phyloP scores from a whole-genome alignment of 2,888 invertebrate species.

The Tenthredo amoena region DNA sequence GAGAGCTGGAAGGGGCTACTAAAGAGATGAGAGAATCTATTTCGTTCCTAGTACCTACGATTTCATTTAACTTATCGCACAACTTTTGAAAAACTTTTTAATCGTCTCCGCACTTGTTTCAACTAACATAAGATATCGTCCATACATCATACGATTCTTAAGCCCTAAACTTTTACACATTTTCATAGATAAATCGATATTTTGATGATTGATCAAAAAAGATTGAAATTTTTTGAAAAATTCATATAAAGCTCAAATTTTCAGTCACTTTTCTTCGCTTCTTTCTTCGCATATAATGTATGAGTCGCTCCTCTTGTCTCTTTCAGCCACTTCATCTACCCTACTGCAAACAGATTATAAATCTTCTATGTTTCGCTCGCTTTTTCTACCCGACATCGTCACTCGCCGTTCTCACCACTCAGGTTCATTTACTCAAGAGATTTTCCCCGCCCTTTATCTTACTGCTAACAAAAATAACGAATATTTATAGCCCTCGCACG shows the following conservation, averaged over 20 bases:
- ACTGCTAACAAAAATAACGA: conserved; percentile 29
- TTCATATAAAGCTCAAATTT: background rate
- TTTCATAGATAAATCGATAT: too few species aligned
- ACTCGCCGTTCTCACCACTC: conserved; percentile 40
- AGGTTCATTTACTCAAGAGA: conserved; percentile 40
- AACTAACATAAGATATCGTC: background rate
- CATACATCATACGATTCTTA: background rate
- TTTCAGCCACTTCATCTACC: conserved; percentile 4
- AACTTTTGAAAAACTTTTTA: conserved; percentile 20
- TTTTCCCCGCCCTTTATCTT: background rate
- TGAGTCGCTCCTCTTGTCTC: background rate
- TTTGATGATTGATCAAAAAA: background rate
- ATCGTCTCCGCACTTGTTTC: background rate
- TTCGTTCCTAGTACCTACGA: background rate
- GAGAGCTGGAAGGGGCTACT: background rate
- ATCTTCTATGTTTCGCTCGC: conserved; percentile 45
- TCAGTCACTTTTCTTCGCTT: background rate
- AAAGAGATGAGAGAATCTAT: conserved; percentile 4
- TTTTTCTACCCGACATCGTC: conserved; percentile 11
- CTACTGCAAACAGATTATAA: conserved; percentile 44
- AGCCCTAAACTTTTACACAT: background rate
- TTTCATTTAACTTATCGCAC: conserved; percentile 7
- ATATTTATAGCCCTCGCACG: conserved; percentile 10
- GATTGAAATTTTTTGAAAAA: background rate
- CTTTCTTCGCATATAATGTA: background rate